phyloP scores from a whole-genome alignment of 2,888 invertebrate genomes.

The Cylindroiulus punctatus region DNA sequence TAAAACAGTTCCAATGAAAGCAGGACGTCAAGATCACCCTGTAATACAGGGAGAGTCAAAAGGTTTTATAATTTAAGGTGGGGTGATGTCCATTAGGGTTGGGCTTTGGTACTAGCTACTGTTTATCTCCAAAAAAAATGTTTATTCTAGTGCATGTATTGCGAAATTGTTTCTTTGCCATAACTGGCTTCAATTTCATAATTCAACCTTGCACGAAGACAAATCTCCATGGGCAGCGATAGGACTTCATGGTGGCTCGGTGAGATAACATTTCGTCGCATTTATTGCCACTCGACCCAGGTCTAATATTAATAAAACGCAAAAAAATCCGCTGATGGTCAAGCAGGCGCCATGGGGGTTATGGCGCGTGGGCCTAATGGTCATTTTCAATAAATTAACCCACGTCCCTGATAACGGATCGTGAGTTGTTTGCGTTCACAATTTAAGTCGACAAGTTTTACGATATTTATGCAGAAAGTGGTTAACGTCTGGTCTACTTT shows the following conservation, averaged over 20 bases:
- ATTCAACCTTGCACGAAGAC: too few relatives aligned
- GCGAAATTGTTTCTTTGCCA: too few relatives aligned
- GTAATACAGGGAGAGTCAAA: too few relatives aligned
- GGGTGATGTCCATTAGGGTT: too few relatives aligned
- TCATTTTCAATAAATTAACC: conserved; percentile 34
- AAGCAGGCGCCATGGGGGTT: conserved; percentile 28
- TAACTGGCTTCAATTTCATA: too few relatives aligned
- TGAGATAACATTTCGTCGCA: background rate
- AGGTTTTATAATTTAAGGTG: too few relatives aligned
- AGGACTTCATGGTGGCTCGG: background rate
- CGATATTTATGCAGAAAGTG: conserved; percentile 22
- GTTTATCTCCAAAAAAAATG: too few relatives aligned
- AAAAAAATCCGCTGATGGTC: background rate
- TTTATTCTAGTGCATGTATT: too few relatives aligned
- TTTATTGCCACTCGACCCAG: conserved; percentile 22
- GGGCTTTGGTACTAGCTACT: too few relatives aligned
- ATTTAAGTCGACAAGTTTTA: conserved; percentile 28
- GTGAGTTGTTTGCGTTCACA: background rate
- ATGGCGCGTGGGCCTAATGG: background rate
- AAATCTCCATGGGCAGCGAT: background rate
- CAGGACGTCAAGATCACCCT: too few relatives aligned
- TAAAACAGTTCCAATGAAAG: too few relatives aligned
- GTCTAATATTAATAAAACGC: background rate
- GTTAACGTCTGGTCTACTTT: conserved; percentile 25
- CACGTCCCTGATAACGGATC: conserved; percentile 5